Percentiles rank a stretch among this genome's conserved stretches.
Conservation (phyloP, 2,888 invertebrate genomes). For the Nesidiocoris tenuis region DNA sequence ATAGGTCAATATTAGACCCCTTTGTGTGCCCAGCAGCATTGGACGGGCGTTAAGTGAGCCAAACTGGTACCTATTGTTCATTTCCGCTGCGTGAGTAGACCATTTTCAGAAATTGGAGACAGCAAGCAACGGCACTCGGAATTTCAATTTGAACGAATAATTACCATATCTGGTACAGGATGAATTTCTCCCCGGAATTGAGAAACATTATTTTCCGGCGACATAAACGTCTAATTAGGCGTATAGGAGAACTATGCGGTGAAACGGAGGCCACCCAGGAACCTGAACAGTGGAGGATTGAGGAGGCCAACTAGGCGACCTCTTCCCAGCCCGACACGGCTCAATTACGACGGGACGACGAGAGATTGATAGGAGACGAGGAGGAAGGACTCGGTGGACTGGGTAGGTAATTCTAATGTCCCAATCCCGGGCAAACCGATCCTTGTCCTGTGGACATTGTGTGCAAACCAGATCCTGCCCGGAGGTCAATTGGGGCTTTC, state of each 20-base stretch:
- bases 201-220: no score
- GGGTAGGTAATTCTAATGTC: background rate
- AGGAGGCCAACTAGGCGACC: background rate
- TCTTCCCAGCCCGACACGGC: slow-evolving; percentile 1
- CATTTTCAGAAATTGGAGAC: no score
- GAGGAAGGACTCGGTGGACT: background rate
- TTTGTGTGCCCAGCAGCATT: no score
- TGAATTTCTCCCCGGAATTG: no score
- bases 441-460: background rate
- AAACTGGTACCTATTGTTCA: no score
- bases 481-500: background rate
- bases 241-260: background rate
- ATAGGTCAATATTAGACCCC: no score
- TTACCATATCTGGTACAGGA: no score
- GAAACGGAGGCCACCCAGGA: background rate
- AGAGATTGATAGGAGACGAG: slow-evolving; percentile 30
- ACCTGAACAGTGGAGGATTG: background rate
- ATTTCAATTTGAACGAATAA: no score
- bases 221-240: background rate
- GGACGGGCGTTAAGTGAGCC: no score
- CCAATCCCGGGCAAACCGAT: background rate
- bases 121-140: no score
- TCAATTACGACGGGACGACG: slow-evolving; percentile 24
- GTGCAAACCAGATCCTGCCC: background rate
- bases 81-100: no score